These are phyloP conservation scores for Leucoptera coffeella DNA, from an alignment of 2,888 invertebrate genomes.

Conservation along the genomic window DNA sequence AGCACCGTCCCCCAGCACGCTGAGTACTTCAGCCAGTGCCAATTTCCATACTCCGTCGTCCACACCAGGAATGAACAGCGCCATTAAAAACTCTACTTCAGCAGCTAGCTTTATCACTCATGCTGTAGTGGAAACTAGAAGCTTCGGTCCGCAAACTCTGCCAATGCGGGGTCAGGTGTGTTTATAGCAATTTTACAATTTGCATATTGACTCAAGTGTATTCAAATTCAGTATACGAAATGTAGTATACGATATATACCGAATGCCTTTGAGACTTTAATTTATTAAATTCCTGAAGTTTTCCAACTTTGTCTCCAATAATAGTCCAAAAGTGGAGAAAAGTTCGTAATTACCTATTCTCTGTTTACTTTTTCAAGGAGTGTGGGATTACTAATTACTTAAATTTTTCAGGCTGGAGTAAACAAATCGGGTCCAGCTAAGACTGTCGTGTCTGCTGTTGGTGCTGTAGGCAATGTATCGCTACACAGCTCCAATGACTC, in stretches of 20 bases:
- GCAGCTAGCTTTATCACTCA: constrained; percentile 52
- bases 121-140: constrained; percentile 39
- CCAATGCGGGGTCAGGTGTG: constrained; percentile 42
- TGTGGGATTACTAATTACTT: too few species aligned
- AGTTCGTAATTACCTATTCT: too few species aligned
- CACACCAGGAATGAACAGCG: constrained; percentile 20
- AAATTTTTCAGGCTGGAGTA: constrained; percentile 29
- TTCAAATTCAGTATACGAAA: too few species aligned
- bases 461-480: constrained; percentile 64
- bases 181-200: too few species aligned
- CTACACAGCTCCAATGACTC: constrained; percentile 89
- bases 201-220: too few species aligned
- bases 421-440: constrained; percentile 42
- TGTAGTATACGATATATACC: too few species aligned
- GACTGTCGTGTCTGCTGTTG: constrained; percentile 37
- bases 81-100: constrained; percentile 53
- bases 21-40: constrained; percentile 60
- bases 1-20: constrained; percentile 62
- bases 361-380: too few species aligned
- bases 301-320: too few species aligned
- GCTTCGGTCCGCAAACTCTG: constrained; percentile 42
- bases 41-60: constrained; percentile 43
- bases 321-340: too few species aligned
- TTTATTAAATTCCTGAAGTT: too few species aligned
- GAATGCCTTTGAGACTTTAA: too few species aligned